A percentile compares a stretch with the other conserved stretches of the same genome.
These are phyloP conservation scores for Scomber scombrus DNA, from an alignment of 2,113 vertebrate species.

Conservation along the genomic window DNA sequence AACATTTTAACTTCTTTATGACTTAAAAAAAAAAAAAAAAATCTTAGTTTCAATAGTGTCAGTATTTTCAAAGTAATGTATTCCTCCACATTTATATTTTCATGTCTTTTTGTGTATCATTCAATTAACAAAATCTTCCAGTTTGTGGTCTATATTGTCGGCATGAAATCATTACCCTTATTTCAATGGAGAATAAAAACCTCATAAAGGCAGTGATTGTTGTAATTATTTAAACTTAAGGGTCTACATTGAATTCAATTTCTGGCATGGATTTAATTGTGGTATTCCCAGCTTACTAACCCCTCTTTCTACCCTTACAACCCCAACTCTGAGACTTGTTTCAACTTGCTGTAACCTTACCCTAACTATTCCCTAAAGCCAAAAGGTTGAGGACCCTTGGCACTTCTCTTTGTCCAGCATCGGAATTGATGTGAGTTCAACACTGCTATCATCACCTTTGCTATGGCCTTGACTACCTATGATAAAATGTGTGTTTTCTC, in stretches of 20 bases:
- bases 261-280: conserved; percentile 1
- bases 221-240: not conserved
- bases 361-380: conserved; percentile 31
- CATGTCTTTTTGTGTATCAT: not conserved
- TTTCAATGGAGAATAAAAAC: not conserved
- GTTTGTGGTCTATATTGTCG: not conserved
- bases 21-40: not conserved
- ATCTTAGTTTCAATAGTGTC: not conserved
- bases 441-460: not conserved
- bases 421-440: not conserved
- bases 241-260: not conserved
- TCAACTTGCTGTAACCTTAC: conserved; percentile 4
- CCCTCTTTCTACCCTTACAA: not conserved
- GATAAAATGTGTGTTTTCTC: conserved; percentile 17
- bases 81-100: not conserved
- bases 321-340: conserved; percentile 12
- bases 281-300: not conserved
- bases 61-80: not conserved
- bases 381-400: not conserved
- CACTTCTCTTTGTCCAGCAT: not conserved
- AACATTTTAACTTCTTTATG: not conserved
- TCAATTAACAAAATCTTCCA: not conserved
- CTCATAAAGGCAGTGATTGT: not conserved
- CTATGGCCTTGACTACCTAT: not conserved
- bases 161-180: not conserved